Conservation (phyloP, 2,797 vertebrate genomes). For the Scyliorhinus canicula region DNA sequence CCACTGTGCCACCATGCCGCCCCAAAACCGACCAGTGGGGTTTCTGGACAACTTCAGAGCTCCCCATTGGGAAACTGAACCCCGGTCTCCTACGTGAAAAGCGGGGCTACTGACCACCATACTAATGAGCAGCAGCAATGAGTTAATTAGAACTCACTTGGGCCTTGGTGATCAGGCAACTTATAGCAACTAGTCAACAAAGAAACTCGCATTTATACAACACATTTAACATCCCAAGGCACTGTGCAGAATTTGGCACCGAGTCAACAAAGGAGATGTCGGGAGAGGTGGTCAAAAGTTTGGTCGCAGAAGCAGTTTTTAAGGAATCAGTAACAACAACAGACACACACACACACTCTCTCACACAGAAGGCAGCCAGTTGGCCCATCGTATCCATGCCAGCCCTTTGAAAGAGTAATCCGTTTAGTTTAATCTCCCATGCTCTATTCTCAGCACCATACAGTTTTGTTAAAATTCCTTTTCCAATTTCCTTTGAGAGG, state of each 20-base stretch:
- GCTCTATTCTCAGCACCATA: neutral
- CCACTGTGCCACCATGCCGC: too few relatives aligned
- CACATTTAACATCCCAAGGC: neutral
- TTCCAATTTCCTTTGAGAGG: neutral
- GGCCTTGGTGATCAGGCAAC: neutral
- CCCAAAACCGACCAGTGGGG: too few relatives aligned
- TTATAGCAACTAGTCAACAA: too few relatives aligned
- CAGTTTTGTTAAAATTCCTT: neutral
- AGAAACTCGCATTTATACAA: neutral
- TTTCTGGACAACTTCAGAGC: too few relatives aligned
- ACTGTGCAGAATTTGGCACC: neutral
- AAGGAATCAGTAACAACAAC: neutral
- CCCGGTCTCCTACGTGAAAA: too few relatives aligned
- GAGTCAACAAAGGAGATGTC: neutral
- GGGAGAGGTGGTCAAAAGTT: neutral
- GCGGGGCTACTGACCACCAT: too few relatives aligned
- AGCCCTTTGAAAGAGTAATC: neutral
- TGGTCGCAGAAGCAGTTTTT: neutral
- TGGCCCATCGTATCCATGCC: neutral
- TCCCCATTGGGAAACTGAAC: too few relatives aligned
- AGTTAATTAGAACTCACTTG: too few relatives aligned
- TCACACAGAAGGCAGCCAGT: neutral
- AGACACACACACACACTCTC: neutral
- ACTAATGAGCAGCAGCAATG: too few relatives aligned
- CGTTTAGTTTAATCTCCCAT: neutral